A percentile compares a stretch with the other conserved stretches of the same genome.
Conservation (phyloP, 2,888 invertebrate species). For the Hermaeophaga mercurialis region DNA sequence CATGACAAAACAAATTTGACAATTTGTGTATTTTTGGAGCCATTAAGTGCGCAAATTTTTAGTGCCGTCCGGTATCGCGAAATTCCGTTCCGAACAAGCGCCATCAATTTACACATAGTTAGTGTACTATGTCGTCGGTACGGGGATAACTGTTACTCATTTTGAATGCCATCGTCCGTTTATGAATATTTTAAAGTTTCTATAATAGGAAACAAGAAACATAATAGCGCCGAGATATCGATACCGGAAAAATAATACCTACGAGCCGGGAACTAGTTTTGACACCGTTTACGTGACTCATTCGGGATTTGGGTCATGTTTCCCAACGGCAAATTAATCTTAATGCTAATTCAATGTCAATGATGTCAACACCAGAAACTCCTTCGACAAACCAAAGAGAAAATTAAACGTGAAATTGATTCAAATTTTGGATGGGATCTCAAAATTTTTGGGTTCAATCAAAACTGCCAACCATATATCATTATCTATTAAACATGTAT, state of each 20-base stretch:
- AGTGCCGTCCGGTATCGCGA: conserved; percentile 19
- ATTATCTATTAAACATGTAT: too few relatives aligned
- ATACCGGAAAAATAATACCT: conserved; percentile 24
- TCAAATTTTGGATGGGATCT: too few relatives aligned
- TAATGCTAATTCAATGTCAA: too few relatives aligned
- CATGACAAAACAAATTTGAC: too few relatives aligned
- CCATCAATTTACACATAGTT: conserved; percentile 23
- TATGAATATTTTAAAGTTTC: conserved; percentile 37
- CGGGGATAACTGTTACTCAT: conserved; percentile 37
- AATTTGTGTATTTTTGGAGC: too few relatives aligned
- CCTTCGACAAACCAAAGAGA: too few relatives aligned
- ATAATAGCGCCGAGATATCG: conserved; percentile 40
- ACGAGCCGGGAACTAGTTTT: conserved; percentile 16
- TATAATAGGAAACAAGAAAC: conserved; percentile 44
- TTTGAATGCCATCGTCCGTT: conserved; percentile 36
- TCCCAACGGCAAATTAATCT: not conserved
- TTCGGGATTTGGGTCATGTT: conserved; percentile 19
- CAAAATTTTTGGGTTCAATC: too few relatives aligned
- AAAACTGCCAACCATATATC: too few relatives aligned
- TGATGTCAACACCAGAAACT: too few relatives aligned
- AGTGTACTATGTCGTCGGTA: conserved; percentile 34
- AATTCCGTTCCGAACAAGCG: conserved; percentile 23
- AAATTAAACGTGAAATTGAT: too few relatives aligned
- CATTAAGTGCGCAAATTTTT: too few relatives aligned
- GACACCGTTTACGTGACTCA: conserved; percentile 18